Evolutionary conservation across 2,113 vertebrate species (phyloP), one percentile per base, ranked within the genome.

Genomic region (Lontra canadensis): DNA sequence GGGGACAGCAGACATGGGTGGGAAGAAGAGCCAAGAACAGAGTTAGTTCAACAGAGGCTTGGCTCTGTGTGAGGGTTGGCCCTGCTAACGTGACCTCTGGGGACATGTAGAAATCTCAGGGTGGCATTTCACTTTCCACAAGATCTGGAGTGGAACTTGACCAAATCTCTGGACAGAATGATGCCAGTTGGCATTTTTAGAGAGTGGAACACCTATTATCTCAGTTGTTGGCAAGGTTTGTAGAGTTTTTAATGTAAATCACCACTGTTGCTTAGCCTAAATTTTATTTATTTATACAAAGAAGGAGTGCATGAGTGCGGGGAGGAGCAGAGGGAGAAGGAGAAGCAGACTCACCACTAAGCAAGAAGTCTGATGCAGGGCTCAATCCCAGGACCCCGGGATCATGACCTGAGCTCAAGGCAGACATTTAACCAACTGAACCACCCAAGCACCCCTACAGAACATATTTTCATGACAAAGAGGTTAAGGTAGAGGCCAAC

Each of bases 381-480:
- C 63, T 65, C 13, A 1, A 65, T 65, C 63, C 63, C 63, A 65
- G 63, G 25, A 65, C 5, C 29, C 63, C 2, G 12, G 29, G 63
- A 34, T 34, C 31, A 34, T 34, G 31, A 67, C 63, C 63, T 67
- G 63, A 34, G 63, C 31, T 34, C 6, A 67, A 67, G 15, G 63
- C 63, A 67, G 31, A 67, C 14, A 14, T 31, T 65, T 65, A 67
- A 34, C 63, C 3, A 15, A 67, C 63, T 34, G 63, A 67, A 31
- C 31, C 6, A 67, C 63, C 31, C 31, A 34, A 6, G 63, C 31
- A 4, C 31, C 63, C 63, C 14, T 6, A 21, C 39, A 21, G 47
- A 82, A 87, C 39, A 36, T 87, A 63, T 55, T 76, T 81, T 55
- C 74, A 55, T 47, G 82, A 81, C 55, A 90, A 79, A 96, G 67